phyloP scores from a whole-genome alignment of 2,888 invertebrate species.

The Seira musarum region DNA sequence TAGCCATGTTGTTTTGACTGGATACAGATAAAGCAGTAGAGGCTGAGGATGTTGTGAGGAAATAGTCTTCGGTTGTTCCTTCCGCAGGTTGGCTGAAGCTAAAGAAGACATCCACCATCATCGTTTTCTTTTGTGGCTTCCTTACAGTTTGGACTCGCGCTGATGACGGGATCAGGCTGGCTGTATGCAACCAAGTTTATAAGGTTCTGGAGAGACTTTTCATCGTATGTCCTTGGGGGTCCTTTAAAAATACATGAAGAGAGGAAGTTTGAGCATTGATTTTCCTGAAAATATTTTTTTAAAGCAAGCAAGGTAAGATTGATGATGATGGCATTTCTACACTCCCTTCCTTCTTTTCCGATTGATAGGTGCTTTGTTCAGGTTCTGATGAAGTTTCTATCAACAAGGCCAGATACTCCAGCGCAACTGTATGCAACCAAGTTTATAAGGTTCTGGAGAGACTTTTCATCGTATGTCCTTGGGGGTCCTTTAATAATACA shows the following conservation, averaged over 20 bases:
- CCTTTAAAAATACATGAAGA: conserved; percentile 39
- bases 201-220: conserved; percentile 37
- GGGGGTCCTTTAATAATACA: conserved; percentile 42
- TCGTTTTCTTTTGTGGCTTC: conserved; percentile 46
- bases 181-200: conserved; percentile 41
- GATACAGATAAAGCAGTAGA: conserved; percentile 35
- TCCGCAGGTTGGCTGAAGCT: conserved; percentile 67
- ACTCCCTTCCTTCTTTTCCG: no score
- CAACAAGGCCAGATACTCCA: conserved; percentile 63
- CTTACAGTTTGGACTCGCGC: conserved; percentile 20
- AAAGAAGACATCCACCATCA: conserved; percentile 53
- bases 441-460: conserved; percentile 33
- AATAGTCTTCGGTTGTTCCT: conserved; percentile 60
- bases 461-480: conserved; percentile 34
- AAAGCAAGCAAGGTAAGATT: no score
- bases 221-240: conserved; percentile 36
- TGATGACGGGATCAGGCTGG: conserved; percentile 37
- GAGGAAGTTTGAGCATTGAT: no score
- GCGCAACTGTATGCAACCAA: conserved; percentile 50
- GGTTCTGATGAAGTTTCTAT: background rate
- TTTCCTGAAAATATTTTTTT: no score
- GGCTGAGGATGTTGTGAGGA: conserved; percentile 60
- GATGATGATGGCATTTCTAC: no score
- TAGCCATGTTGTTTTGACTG: conserved; percentile 33
- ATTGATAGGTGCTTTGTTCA: no score